Evolutionary conservation across 2,113 vertebrate genomes (phyloP).

Genomic region (Lipophrys pholis): DNA sequence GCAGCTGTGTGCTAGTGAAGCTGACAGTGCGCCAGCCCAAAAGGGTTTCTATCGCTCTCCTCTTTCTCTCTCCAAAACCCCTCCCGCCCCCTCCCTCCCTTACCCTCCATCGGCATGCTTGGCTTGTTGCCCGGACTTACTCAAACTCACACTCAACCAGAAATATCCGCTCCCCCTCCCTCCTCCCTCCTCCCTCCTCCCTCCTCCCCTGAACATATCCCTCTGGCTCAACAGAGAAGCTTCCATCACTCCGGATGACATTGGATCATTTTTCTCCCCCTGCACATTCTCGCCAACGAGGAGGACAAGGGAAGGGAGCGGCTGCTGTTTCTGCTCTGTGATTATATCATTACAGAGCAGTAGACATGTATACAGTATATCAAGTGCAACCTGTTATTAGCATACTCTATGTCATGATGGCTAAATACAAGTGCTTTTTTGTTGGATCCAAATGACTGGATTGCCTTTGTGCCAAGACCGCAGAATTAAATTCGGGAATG

Average conservation of each 20-base stretch:
- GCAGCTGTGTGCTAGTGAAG: constrained; percentile 92
- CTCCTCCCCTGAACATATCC: constrained; percentile 83
- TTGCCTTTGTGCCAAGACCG: constrained; percentile 42
- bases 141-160: constrained; percentile 86
- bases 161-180: constrained; percentile 74
- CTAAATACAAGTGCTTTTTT: constrained; percentile 63
- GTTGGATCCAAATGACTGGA: constrained; percentile 49
- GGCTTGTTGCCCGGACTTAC: constrained; percentile 86
- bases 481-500: constrained; percentile 44
- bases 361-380: constrained; percentile 88
- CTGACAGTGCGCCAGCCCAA: constrained; percentile 87
- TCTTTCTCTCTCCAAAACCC: constrained; percentile 40
- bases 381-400: constrained; percentile 90
- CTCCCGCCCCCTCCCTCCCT: constrained; percentile 44
- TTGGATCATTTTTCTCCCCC: constrained; percentile 85
- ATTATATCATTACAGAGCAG: constrained; percentile 92
- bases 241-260: constrained; percentile 90
- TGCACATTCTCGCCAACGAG: constrained; percentile 78
- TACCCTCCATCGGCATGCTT: constrained; percentile 84
- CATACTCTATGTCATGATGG: constrained; percentile 80
- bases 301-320: constrained; percentile 64
- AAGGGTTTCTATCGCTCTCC: constrained; percentile 72
- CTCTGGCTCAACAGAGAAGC: constrained; percentile 88
- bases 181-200: constrained; percentile 63
- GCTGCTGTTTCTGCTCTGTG: constrained; percentile 85